A percentile compares a stretch with the other conserved stretches of the same genome.
phyloP scores from a whole-genome alignment of 2,797 vertebrate species.

The Molossus molossus region DNA sequence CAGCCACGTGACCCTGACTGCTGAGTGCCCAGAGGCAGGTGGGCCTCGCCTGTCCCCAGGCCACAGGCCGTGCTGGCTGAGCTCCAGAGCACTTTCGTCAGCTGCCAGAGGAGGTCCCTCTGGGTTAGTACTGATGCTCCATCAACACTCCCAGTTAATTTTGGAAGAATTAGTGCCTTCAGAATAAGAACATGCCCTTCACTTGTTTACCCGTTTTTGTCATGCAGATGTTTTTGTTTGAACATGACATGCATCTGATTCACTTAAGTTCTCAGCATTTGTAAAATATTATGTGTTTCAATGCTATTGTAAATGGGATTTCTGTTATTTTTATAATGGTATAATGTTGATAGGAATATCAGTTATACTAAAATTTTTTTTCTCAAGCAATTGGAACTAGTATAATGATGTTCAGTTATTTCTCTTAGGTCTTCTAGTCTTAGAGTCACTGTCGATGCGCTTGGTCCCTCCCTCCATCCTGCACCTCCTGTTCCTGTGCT shows the following conservation, averaged over 20 bases:
- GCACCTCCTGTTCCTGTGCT: not conserved
- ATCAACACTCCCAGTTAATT: not conserved
- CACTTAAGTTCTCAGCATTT: not conserved
- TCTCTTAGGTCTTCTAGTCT: slow-evolving; percentile 38
- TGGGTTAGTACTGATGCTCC: not conserved
- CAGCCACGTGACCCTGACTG: not conserved
- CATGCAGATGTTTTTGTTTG: not conserved
- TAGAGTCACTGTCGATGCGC: not conserved
- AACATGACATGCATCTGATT: not conserved
- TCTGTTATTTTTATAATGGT: not conserved
- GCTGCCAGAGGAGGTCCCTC: not conserved
- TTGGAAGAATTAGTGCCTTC: slow-evolving; percentile 28
- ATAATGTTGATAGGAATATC: not conserved
- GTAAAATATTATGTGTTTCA: not conserved
- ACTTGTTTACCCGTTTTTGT: not conserved
- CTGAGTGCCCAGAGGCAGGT: not conserved
- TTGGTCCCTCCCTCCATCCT: not conserved
- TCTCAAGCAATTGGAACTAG: not conserved
- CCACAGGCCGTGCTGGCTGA: not conserved
- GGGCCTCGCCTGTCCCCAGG: not conserved
- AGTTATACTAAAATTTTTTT: not conserved
- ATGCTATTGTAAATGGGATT: not conserved
- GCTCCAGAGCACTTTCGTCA: not conserved
- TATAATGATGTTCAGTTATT: not conserved
- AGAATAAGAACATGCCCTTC: not conserved